Base-by-base conservation (phyloP, 2,113 vertebrate genomes). In the Amphilophus citrinellus region DNA sequence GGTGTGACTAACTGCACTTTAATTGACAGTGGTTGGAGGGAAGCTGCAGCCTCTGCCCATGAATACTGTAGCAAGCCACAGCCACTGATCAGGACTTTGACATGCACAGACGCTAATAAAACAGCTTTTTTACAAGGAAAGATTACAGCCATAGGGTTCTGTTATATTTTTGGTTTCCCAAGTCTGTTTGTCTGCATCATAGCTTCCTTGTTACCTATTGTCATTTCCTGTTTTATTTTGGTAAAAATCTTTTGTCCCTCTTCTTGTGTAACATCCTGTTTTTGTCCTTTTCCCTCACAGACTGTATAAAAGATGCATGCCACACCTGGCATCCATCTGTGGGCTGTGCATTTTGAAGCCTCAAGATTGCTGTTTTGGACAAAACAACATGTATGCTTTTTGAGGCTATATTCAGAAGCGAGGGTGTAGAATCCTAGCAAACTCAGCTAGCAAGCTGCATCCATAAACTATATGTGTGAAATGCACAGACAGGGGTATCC, bases 1-100 rank as follows among this genome's bases (percentile, higher is more conserved):
- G 35, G 93, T 86, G 65, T 96, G 93, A 96, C 92, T 91, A 95
- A 96, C 87, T 95, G 90, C 84, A 93, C 92, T 96, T 96, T 96
- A 96, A 96, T 92, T 94, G 88, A 93, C 84, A 84, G 76, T 24
- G 63, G 82, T 60, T 77, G 63, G 71, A 76, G 60, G 24, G 50
- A 65, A 42, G 56, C 80, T 50, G 79, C 62, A 20, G 57, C 61
- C 71, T 35, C 17, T 77, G 61, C 71, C 66, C 84, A 35, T 76
- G 22, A 88, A 79, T 42, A 77, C 50, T 53, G 50, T 3, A 53
- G 50, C 17, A 53, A 10, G 44, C 10, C 66, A 32, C 10, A 71
- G 66, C 66, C 6, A 1, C 66, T 53, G 66, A 42, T 39, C 61
- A 18, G 30, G 58, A 62, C 53, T 82, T 68, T 78, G 22, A 86